Evolutionary conservation across 1,140 invertebrate species (phyloP).

Genomic region (Psix sp.): DNA sequence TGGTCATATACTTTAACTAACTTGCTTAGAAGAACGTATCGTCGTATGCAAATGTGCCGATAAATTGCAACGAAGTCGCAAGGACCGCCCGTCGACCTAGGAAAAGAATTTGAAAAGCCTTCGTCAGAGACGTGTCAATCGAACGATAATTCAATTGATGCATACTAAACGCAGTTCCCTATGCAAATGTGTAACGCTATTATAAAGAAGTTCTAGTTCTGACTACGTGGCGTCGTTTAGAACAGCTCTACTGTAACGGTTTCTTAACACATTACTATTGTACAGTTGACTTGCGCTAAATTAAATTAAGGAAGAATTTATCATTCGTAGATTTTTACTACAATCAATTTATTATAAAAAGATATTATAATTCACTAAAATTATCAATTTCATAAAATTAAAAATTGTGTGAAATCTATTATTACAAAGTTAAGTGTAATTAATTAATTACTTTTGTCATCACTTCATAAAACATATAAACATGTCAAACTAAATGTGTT

Average conservation of each 20-base stretch:
- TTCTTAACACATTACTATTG: conserved; percentile 46
- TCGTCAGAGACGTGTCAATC: conserved; percentile 70
- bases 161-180: conserved; percentile 71
- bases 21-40: conserved; percentile 66
- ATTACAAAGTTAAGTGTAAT: no score
- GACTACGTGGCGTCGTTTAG: conserved; percentile 27
- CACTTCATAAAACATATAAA: no score
- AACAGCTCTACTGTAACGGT: conserved; percentile 52
- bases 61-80: conserved; percentile 60
- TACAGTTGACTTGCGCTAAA: conserved; percentile 20
- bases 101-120: conserved; percentile 69
- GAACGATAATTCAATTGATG: conserved; percentile 73
- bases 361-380: no score
- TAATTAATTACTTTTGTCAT: no score
- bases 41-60: conserved; percentile 70
- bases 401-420: no score
- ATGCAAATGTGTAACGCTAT: conserved; percentile 69
- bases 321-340: no score
- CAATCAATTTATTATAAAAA: no score
- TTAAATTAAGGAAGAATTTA: conserved; percentile 27
- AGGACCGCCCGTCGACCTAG: conserved; percentile 64
- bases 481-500: no score
- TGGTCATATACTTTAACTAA: conserved; percentile 56
- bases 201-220: conserved; percentile 50
- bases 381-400: no score